These are phyloP conservation scores for Siphamia tubifer DNA, from an alignment of 2,113 vertebrate genomes.

Conservation along the genomic window DNA sequence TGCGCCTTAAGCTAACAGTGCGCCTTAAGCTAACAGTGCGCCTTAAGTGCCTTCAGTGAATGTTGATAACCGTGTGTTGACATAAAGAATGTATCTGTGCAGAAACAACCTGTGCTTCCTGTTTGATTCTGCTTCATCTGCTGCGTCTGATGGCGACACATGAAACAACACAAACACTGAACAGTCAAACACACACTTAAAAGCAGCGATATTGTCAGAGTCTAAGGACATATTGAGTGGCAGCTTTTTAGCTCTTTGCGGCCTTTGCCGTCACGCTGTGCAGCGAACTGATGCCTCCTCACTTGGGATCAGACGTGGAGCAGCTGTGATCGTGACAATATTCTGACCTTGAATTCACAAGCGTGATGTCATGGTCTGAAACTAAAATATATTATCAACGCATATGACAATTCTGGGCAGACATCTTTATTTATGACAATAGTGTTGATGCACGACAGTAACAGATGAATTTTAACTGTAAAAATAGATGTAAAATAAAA, in stretches of 20 bases:
- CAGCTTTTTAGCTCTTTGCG: constrained; percentile 53
- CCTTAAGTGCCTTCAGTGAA: no score
- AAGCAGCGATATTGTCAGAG: constrained; percentile 43
- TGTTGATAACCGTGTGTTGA: constrained; percentile 32
- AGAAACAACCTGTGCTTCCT: constrained; percentile 12
- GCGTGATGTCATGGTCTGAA: not conserved
- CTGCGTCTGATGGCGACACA: constrained; percentile 36
- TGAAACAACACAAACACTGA: constrained; percentile 45
- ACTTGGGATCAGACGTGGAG: constrained; percentile 30
- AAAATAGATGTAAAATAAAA: no score
- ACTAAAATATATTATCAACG: constrained; percentile 23
- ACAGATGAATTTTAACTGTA: no score
- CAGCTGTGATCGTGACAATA: constrained; percentile 38
- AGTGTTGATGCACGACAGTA: no score
- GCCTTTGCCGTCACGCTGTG: constrained; percentile 27
- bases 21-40: not conserved
- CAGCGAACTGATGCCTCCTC: constrained; percentile 37
- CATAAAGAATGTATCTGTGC: constrained; percentile 16
- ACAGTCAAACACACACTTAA: constrained; percentile 46
- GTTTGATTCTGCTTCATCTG: constrained; percentile 53
- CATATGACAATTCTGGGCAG: no score
- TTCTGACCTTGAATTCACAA: constrained; percentile 38
- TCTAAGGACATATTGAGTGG: constrained; percentile 46
- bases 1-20: no score
- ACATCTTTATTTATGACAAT: no score